Base-by-base conservation (phyloP, 1,140 invertebrate species). In the Zaprionus tsacasi region DNA sequence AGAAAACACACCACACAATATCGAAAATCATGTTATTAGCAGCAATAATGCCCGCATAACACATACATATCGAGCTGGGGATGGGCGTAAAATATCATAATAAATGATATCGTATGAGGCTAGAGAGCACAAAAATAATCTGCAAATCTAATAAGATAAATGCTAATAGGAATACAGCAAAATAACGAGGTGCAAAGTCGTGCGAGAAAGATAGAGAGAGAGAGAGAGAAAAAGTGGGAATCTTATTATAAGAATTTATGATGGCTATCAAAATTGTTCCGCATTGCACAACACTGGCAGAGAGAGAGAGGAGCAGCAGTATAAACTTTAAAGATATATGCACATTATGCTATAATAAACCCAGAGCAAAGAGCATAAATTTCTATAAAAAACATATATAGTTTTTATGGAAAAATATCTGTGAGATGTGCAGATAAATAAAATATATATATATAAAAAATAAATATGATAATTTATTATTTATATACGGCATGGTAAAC, bases 1-100 rank as follows among this genome's bases (percentile, higher is more conserved):
- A 1, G 21, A 21, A 21, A 21, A 48, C 10, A 43, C 38, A 43
- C 13, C n/a, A n/a, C 15, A 33, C 30, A 30, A 48, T 45, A 48
- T 67, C 17, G 57, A 33, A 21, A 48, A 58, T 33, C 65, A 27
- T 43, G 30, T 58, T 67, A 58, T 67, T 48, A 48, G 12, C 12
- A 6, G 12, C 33, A 35, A 48, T 55, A 27, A 67, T 30, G 6
- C n/a, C 11, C 3, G 27, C 27, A 30, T 30, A 3, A 6, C 27
- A 6, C 27, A 3, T 30, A 1, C 27, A 33, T n/a, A 13, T 6
- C 3, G 38, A 4, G 0, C 1, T 35, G 10, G 13, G 13, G 2
- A 11, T 4, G 12, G 36, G 36, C 3, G 36, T 55, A 7, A 57
- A 57, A 45, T 67, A 36, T 38, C 38, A 40, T 33, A 66, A 40